Base-by-base conservation (phyloP, 2,888 invertebrate genomes). In the Mesorhabditis belari region DNA sequence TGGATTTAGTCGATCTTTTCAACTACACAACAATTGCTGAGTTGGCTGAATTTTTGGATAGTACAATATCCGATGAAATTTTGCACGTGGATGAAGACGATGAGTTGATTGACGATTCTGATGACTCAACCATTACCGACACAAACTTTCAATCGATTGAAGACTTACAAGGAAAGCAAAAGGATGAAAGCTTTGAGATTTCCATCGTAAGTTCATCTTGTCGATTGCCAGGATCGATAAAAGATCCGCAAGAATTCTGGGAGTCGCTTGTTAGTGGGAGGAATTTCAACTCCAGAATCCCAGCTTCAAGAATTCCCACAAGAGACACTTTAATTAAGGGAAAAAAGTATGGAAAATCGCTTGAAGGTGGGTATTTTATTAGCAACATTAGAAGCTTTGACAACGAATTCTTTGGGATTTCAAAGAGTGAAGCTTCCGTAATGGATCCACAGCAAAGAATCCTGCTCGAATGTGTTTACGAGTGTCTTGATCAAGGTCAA, bases 381-480 rank as follows among this genome's bases (percentile, higher is more conserved):
- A 50, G 57, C 2, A 67, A 70, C 44, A 57, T 71, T 21, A 59
- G 61, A 12, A 56, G 58, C 21, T 79, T 79, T 50, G 79, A 79
- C 56, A 66, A 71, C 19, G 56, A 67, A 6, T 76, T 78, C 62
- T 79, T 79, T 66, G 72, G 73, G 9, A 74, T 78, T 24, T 70
- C 72, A 3, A 66, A 67, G 44, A 66, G 64, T 58, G 79, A 79
- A 61, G 79, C 79, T 2, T 67, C 71, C 24, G 62, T 73, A 49
- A 75, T 76, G 65, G 79, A 79, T 56, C 79, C 79, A 2, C 79
- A 79, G 44, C 79, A 79, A 51, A 61, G 79, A 21, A 55, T 79
- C 1, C 62, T 78, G 12, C 57, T 79, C 44, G 75, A 76, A 67
- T 74, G 71, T 59, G 74, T 71, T 6, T 65, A 63, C 19, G 23